phyloP scores from a whole-genome alignment of 1,140 invertebrate species.

The Scaptomyza montana region DNA sequence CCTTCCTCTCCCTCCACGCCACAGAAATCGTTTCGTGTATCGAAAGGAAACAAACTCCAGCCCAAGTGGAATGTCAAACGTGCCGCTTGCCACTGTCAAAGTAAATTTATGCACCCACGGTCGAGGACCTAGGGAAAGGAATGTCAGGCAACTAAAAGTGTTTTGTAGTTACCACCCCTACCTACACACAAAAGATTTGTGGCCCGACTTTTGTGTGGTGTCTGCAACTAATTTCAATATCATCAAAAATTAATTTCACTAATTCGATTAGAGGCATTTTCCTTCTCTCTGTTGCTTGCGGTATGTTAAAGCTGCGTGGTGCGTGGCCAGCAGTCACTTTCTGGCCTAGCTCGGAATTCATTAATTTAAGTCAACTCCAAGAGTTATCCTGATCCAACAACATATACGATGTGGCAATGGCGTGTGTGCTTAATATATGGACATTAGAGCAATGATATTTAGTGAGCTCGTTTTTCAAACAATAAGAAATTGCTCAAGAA shows the following conservation, averaged over 20 bases:
- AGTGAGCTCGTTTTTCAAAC: constrained; percentile 23
- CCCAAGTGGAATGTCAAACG: constrained; percentile 62
- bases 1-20: background rate
- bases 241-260: constrained; percentile 84
- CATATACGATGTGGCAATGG: constrained; percentile 66
- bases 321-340: constrained; percentile 29
- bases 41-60: background rate
- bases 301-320: constrained; percentile 46
- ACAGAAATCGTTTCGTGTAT: constrained; percentile 4
- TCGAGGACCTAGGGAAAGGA: constrained; percentile 5
- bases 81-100: constrained; percentile 75
- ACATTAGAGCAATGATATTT: constrained; percentile 46
- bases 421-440: constrained; percentile 54
- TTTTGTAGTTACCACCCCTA: constrained; percentile 65
- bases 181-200: background rate
- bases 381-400: constrained; percentile 20
- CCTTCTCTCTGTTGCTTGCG: background rate
- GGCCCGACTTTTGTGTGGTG: constrained; percentile 38
- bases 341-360: constrained; percentile 45
- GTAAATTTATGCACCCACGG: constrained; percentile 78
- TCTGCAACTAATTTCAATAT: constrained; percentile 83
- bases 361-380: constrained; percentile 59
- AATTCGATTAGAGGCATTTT: constrained; percentile 78
- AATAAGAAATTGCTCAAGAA: constrained; percentile 20
- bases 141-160: constrained; percentile 63